A percentile compares a stretch with the other conserved stretches of the same genome.
These are phyloP conservation scores for Fratercula arctica DNA, from an alignment of 2,797 vertebrate species.

Conservation along the genomic window DNA sequence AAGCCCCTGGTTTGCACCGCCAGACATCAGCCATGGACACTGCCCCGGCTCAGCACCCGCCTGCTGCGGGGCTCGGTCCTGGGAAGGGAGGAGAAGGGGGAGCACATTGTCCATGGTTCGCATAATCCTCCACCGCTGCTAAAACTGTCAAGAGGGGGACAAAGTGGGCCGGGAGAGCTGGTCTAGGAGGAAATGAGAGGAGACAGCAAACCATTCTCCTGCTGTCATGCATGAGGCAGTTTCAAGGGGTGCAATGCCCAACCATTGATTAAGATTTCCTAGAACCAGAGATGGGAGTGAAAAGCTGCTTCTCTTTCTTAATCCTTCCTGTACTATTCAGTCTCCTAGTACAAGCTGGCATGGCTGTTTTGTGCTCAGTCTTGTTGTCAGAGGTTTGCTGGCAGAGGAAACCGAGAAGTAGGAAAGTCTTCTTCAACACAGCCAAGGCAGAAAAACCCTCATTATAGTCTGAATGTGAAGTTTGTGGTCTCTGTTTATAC, in stretches of 20 bases:
- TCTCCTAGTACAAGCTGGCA: conserved; percentile 17
- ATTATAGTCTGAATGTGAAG: not conserved
- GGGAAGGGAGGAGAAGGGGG: not conserved
- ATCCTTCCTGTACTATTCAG: conserved; percentile 38
- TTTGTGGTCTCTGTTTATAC: not conserved
- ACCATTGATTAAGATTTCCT: conserved; percentile 7
- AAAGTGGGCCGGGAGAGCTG: conserved; percentile 1
- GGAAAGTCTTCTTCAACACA: not conserved
- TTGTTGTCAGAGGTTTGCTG: conserved; percentile 28
- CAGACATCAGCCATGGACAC: not conserved
- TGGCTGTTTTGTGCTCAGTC: not conserved
- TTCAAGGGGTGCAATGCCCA: not conserved
- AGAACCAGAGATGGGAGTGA: conserved; percentile 23
- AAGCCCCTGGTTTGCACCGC: not conserved
- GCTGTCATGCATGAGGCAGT: not conserved
- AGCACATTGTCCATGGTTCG: not conserved
- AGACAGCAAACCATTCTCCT: not conserved
- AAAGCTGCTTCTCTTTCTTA: conserved; percentile 47
- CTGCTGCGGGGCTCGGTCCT: not conserved
- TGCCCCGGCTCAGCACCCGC: not conserved
- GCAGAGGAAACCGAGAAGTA: conserved; percentile 25
- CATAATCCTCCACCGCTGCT: not conserved
- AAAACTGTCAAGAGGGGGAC: not conserved
- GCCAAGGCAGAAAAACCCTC: conserved; percentile 20
- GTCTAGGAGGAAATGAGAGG: conserved; percentile 39